phyloP scores from a whole-genome alignment of 2,888 invertebrate genomes.

The Seira musarum region DNA sequence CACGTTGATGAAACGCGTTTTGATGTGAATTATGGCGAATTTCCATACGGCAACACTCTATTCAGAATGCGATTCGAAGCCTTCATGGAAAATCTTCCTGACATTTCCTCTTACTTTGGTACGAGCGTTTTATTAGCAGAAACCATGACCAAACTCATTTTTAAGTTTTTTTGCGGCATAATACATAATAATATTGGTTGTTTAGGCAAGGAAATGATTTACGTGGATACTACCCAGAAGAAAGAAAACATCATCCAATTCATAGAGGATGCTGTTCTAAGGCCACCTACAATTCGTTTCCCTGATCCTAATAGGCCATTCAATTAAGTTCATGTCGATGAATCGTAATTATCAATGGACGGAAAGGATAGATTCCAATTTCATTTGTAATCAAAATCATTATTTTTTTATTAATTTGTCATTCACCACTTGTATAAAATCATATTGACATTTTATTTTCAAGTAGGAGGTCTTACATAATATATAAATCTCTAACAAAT shows the following conservation, averaged over 20 bases:
- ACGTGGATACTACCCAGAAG: conserved; percentile 63
- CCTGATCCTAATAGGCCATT: conserved; percentile 19
- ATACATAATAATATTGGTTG: no score
- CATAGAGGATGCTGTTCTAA: conserved; percentile 56
- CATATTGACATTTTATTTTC: no score
- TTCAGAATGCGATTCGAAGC: conserved; percentile 44
- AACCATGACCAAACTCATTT: no score
- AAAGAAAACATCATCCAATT: conserved; percentile 53
- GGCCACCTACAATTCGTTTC: conserved; percentile 55
- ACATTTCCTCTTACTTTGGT: conserved; percentile 59
- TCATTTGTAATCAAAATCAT: no score
- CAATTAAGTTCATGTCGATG: no score
- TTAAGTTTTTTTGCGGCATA: no score
- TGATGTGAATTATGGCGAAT: conserved; percentile 26
- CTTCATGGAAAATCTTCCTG: conserved; percentile 51
- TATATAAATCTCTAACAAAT: no score
- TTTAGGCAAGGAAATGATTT: conserved; percentile 59
- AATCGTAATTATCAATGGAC: no score
- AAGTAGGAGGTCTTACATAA: no score
- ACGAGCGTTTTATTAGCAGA: conserved; percentile 12
- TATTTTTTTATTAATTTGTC: no score
- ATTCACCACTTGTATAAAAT: no score
- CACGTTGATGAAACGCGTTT: conserved; percentile 27
- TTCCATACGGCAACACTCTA: conserved; percentile 60
- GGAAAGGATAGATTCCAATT: no score